Evolutionary conservation across 2,113 vertebrate genomes (phyloP).

Genomic region (Tretioscincus oriximinensis): DNA sequence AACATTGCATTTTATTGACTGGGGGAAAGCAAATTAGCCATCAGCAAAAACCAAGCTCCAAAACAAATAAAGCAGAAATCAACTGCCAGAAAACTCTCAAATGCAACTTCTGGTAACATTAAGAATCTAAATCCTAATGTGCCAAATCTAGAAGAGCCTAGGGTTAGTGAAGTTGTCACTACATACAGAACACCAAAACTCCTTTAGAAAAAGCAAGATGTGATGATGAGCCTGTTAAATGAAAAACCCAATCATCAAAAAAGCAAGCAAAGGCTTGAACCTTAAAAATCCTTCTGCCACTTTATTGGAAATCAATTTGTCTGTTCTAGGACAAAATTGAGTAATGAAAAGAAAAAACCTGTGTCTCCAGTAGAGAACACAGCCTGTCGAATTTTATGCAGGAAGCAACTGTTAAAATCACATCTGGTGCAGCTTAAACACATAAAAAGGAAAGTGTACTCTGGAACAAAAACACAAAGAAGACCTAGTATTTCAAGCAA

Average conservation of each 20-base stretch:
- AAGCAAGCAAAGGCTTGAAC: constrained; percentile 41
- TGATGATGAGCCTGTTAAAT: constrained; percentile 10
- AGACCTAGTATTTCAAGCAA: constrained; percentile 11
- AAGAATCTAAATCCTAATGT: constrained; percentile 10
- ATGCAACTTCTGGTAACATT: constrained; percentile 27
- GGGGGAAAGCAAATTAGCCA: too few relatives aligned
- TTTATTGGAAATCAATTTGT: constrained; percentile 63
- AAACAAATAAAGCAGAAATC: constrained; percentile 32
- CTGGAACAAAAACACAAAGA: background rate
- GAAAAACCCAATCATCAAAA: constrained; percentile 45
- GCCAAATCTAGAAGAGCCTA: accelerated
- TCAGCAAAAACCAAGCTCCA: background rate
- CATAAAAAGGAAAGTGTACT: constrained; percentile 40
- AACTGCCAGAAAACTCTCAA: constrained; percentile 3
- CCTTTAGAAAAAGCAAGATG: background rate
- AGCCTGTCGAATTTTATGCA: constrained; percentile 35
- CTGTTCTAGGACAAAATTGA: constrained; percentile 44
- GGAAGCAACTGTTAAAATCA: constrained; percentile 37
- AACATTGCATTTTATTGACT: too few relatives aligned
- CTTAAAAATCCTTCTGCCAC: constrained; percentile 52
- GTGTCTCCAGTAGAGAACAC: constrained; percentile 25
- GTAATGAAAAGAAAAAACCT: constrained; percentile 39
- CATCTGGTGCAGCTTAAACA: background rate
- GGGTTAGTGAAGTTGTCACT: accelerated
- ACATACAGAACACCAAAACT: constrained; percentile 7